phyloP scores from a whole-genome alignment of 1,140 invertebrate genomes.

The Drosophila murphyi region DNA sequence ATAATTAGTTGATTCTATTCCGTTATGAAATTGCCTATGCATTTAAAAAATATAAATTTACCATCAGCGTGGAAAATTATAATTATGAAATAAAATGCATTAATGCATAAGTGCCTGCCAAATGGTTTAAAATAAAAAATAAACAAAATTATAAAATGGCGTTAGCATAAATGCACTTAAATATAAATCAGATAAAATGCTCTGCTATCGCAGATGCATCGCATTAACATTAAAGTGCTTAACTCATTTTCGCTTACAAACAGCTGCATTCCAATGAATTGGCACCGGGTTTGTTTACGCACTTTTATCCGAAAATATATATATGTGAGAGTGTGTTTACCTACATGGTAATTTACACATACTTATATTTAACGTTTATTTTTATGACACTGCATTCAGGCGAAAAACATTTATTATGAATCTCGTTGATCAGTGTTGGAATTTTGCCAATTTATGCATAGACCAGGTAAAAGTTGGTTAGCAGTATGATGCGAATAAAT shows the following conservation, averaged over 20 bases:
- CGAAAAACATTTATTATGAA: slow-evolving; percentile 43
- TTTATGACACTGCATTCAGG: slow-evolving; percentile 31
- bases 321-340: slow-evolving; percentile 6
- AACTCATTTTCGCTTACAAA: slow-evolving; percentile 67
- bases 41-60: slow-evolving; percentile 78
- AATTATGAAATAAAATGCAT: slow-evolving; percentile 59
- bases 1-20: slow-evolving; percentile 52
- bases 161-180: slow-evolving; percentile 67
- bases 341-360: slow-evolving; percentile 39
- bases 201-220: slow-evolving; percentile 58
- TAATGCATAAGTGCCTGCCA: slow-evolving; percentile 47
- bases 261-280: slow-evolving; percentile 40
- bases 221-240: slow-evolving; percentile 78
- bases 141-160: slow-evolving; percentile 71
- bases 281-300: slow-evolving; percentile 5
- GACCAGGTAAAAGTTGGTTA: slow-evolving; percentile 46
- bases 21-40: slow-evolving; percentile 73
- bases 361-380: slow-evolving; percentile 46
- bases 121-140: slow-evolving; percentile 75
- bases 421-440: slow-evolving; percentile 34
- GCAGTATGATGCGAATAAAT: slow-evolving; percentile 13
- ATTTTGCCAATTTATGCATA: slow-evolving; percentile 32
- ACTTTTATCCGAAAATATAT: slow-evolving; percentile 1
- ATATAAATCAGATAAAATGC: slow-evolving; percentile 74
- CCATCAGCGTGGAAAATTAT: slow-evolving; percentile 48